These are phyloP conservation scores for Brachirus orientalis DNA, from an alignment of 2,113 vertebrate species.

Conservation along the genomic window DNA sequence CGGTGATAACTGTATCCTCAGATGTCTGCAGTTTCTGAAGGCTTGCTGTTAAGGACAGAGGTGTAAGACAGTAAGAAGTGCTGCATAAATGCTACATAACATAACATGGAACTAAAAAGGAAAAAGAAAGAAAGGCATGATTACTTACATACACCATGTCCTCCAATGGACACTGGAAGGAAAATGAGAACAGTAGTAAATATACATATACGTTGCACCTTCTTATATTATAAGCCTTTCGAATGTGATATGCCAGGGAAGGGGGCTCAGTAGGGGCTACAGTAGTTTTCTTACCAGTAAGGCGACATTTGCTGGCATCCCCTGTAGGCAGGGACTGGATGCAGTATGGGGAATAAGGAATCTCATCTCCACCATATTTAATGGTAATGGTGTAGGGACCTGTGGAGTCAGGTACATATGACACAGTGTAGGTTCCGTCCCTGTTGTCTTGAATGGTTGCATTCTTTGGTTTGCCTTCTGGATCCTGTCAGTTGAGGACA, in stretches of 20 bases:
- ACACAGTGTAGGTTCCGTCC: slow-evolving; percentile 94
- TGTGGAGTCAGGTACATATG: slow-evolving; percentile 91
- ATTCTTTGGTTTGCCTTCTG: slow-evolving; percentile 94
- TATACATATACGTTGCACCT: no score
- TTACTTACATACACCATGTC: slow-evolving; percentile 90
- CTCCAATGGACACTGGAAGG: slow-evolving; percentile 92
- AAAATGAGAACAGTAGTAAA: slow-evolving; percentile 31
- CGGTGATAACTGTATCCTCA: slow-evolving; percentile 87
- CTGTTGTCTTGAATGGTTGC: slow-evolving; percentile 93
- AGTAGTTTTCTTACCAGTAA: slow-evolving; percentile 84
- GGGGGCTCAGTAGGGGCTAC: background rate
- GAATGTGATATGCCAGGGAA: no score
- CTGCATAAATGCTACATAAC: background rate
- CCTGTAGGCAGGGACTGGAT: slow-evolving; percentile 90
- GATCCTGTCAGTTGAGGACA: slow-evolving; percentile 82
- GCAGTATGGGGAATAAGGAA: slow-evolving; percentile 92
- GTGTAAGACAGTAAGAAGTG: slow-evolving; percentile 6
- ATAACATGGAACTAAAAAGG: background rate
- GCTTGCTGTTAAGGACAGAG: slow-evolving; percentile 76
- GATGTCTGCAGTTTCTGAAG: slow-evolving; percentile 87
- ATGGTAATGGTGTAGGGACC: slow-evolving; percentile 95
- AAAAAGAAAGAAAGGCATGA: slow-evolving; percentile 1
- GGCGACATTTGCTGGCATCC: slow-evolving; percentile 93
- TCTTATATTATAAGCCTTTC: no score
- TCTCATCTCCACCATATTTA: slow-evolving; percentile 95